phyloP scores from a whole-genome alignment of 2,888 invertebrate species.

The Eulithis testata region DNA sequence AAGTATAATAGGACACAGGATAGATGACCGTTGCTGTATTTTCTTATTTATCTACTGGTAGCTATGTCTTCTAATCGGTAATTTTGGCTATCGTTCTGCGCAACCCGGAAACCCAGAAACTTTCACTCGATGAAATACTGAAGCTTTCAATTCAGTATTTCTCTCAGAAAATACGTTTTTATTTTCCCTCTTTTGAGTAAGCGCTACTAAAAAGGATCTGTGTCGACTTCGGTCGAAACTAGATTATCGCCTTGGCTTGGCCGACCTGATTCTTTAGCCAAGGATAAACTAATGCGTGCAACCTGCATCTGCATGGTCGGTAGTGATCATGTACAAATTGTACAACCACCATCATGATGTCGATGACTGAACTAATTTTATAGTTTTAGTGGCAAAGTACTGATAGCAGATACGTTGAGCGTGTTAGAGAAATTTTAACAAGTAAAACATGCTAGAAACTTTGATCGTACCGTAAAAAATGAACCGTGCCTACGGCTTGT shows the following conservation, averaged over 20 bases:
- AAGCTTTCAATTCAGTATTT: conserved; percentile 27
- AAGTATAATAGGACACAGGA: too few species aligned
- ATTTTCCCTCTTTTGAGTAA: conserved; percentile 38
- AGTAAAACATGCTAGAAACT: conserved; percentile 2
- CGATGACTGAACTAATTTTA: too few species aligned
- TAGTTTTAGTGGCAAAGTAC: background rate
- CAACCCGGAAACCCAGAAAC: conserved; percentile 17
- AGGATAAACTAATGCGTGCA: background rate
- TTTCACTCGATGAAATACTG: conserved; percentile 25
- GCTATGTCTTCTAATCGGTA: conserved; percentile 5
- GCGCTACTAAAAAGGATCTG: conserved; percentile 32
- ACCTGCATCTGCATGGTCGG: background rate
- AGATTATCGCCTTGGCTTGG: conserved; percentile 36
- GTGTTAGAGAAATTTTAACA: background rate
- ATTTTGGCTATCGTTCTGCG: conserved; percentile 19
- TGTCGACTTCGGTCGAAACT: conserved; percentile 31
- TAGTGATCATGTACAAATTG: too few species aligned
- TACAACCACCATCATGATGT: too few species aligned
- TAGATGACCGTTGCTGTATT: too few species aligned
- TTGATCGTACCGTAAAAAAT: conserved; percentile 2
- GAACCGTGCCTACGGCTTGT: conserved; percentile 12
- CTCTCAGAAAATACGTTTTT: conserved; percentile 24
- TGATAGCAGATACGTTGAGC: background rate
- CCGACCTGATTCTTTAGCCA: conserved; percentile 44
- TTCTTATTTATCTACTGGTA: too few species aligned